phyloP scores from a whole-genome alignment of 2,888 invertebrate species.

The Halictus ligatus region DNA sequence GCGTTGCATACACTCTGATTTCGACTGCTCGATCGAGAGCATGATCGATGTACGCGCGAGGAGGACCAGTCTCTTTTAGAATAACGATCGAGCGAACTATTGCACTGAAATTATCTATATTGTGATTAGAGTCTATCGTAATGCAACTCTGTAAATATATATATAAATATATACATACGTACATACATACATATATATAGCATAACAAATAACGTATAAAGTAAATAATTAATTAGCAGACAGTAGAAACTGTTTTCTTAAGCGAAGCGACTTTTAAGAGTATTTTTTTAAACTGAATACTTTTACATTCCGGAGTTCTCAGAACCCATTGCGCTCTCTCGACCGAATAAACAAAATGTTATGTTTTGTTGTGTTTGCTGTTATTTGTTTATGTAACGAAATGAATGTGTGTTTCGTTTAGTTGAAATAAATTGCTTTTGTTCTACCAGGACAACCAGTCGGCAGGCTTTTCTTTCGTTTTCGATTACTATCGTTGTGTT shows the following conservation, averaged over 20 bases:
- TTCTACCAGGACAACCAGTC: neutral
- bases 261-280: conserved; percentile 55
- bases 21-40: conserved; percentile 29
- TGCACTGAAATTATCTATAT: conserved; percentile 50
- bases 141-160: conserved; percentile 49
- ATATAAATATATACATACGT: neutral
- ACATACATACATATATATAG: neutral
- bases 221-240: conserved; percentile 25
- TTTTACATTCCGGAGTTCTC: conserved; percentile 32
- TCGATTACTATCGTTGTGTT: neutral
- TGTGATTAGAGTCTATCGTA: conserved; percentile 36
- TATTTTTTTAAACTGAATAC: conserved; percentile 60
- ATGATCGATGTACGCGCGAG: conserved; percentile 48
- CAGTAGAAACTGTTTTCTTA: conserved; percentile 55
- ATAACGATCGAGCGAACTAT: conserved; percentile 48
- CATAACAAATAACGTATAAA: neutral
- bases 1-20: conserved; percentile 23
- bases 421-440: neutral
- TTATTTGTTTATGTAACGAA: neutral
- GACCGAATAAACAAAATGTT: neutral
- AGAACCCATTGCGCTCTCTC: conserved; percentile 16
- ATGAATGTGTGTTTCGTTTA: neutral
- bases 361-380: neutral
- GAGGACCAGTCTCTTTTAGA: conserved; percentile 56
- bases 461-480: neutral